Evolutionary conservation across 2,113 vertebrate genomes (phyloP).

Genomic region (Sapayoa aenigma): DNA sequence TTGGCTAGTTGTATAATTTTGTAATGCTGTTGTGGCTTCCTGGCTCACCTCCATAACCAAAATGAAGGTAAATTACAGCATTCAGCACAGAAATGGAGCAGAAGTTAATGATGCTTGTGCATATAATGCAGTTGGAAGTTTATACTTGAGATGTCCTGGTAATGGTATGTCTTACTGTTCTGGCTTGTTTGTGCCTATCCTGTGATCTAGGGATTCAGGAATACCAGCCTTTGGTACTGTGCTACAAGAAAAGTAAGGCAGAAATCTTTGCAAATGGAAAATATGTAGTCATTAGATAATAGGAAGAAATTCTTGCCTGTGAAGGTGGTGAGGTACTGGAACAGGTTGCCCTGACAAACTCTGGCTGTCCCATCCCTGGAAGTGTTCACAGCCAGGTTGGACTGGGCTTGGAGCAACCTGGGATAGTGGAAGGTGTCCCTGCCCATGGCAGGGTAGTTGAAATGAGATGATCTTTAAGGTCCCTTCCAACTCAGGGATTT

Average conservation of each 20-base stretch:
- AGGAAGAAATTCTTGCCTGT: not conserved
- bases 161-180: not conserved
- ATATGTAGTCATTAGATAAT: not conserved
- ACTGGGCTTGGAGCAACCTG: not conserved
- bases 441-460: not conserved
- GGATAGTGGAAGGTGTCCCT: not conserved
- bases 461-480: not conserved
- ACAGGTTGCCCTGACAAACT: not conserved
- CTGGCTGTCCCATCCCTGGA: not conserved
- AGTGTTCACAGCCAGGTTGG: not conserved
- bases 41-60: slow-evolving; percentile 39
- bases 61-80: slow-evolving; percentile 43
- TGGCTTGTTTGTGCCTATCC: not conserved
- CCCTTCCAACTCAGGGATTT: not conserved
- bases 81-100: slow-evolving; percentile 20
- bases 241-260: not conserved
- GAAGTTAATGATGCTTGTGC: slow-evolving; percentile 15
- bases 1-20: not conserved
- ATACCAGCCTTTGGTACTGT: not conserved
- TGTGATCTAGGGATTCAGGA: not conserved
- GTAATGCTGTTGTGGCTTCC: slow-evolving; percentile 21
- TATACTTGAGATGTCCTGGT: not conserved
- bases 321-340: accelerated
- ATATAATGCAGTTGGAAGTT: not conserved
- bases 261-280: not conserved